Evolutionary conservation across 2,113 vertebrate species (phyloP), one percentile per base, ranked within the genome.

Genomic region (Pteruthius melanotis): DNA sequence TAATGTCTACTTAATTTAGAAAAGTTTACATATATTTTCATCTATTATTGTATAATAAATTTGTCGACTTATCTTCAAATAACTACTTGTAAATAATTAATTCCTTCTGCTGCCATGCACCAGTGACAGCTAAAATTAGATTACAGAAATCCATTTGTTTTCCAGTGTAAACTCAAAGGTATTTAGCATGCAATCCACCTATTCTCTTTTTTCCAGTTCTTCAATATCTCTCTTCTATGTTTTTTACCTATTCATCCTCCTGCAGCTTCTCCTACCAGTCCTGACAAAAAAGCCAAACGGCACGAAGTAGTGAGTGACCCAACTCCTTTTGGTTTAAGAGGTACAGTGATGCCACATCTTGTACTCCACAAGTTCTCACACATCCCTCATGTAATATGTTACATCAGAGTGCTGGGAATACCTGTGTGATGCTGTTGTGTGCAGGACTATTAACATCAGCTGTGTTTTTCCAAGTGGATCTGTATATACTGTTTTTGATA

Each of bases 251-350:
- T 97, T 95, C 86, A 95, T 97, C 81, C 91, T 98, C 74, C 74
- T 97, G 94, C 97, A 99, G 99, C 98, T 94, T 99, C 98, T 97
- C 98, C 99, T 95, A 97, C 98, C 96, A 99, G 99, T 93, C 99
- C 99, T 66, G 99, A 99, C 97, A 99, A 98, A 98, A 99, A 99
- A 98, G 97, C 99, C 83, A 99, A 99, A 97, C 98, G 99, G 10
- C 99, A 99, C 13, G 98, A 98, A 99, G 98, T 99, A 97, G 99
- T 99, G 99, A 99, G 99, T 65, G 99, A 99, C 83, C 99, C 99
- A 82, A 99, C 99, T 81, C 99, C 99, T 35, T 98, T 99, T 94
- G 99, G 99, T 97, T 97, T 99, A 96, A 99, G 98, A 99, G 99
- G 99, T 99, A 98, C 97, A 92, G 97, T 97, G 96, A 82, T 85